Base-by-base conservation (phyloP, 2,888 invertebrate species). In the Perdita meconis region DNA sequence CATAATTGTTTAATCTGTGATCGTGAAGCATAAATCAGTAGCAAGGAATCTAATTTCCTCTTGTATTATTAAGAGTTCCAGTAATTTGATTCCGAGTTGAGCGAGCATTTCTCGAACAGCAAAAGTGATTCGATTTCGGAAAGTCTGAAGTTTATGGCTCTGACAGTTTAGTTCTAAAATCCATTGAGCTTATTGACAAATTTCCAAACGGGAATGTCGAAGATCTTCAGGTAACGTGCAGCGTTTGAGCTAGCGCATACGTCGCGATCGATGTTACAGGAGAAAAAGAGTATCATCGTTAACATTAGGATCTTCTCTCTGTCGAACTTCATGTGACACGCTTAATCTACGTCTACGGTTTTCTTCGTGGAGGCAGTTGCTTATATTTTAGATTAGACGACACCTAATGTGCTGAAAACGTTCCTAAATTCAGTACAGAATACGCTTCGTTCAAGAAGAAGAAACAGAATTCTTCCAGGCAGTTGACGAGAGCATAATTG, bases 361-460 rank as follows among this genome's bases (percentile, higher is more conserved):
- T n/a, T 68, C 42, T 82, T 86, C 82, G 81, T 84, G 86, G 86
- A 90, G 90, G 91, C 89, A 90, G 90, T 91, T 90, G 89, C 86
- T 85, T 84, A 85, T 86, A 81, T 81, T 69, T 82, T 78, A 51
- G 81, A 82, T 82, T 78, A 69, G 53, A 63, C 24, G 22, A 50
- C 44, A 40, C 53, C 67, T 72, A 65, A 6, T 38, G 57, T 50
- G 81, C 79, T 78, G 60, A 44, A 26, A 53, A 66, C 47, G 24
- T 50, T 55, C 19, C 34, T 71, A 60, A 30, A 36, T 59, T 53
- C 34, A 44, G 47, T 67, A 68, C 10, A 67, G 53, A 71, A 73
- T 44, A 34, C 68, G 67, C 63, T 55, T 55, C 57, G 57, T 68
- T 19, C 42, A 50, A 24, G 60, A 53, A 57, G 59, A 64, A 74